Percentiles rank a stretch among this genome's conserved stretches.
These are phyloP conservation scores for Steatornis caripensis DNA, from an alignment of 2,113 vertebrate genomes.

Conservation along the genomic window DNA sequence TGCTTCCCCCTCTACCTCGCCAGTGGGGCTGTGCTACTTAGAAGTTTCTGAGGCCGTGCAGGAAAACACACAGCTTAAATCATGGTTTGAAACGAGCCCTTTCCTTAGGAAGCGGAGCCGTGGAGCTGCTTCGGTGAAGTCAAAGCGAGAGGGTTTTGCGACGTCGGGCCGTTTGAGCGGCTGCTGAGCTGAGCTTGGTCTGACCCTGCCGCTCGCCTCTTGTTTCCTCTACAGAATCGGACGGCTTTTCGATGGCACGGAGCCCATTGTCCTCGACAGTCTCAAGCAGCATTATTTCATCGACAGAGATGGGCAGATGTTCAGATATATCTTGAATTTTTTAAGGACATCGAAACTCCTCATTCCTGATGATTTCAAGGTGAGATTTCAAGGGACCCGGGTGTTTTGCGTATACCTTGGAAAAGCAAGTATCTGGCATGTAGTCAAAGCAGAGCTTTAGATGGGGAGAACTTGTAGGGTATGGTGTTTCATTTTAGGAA, in stretches of 20 bases:
- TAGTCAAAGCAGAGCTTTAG: not conserved
- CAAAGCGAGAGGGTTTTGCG: not conserved
- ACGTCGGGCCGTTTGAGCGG: fast-evolving
- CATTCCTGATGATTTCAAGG: conserved; percentile 99
- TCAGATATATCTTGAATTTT: conserved; percentile 99
- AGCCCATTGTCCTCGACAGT: conserved; percentile 98
- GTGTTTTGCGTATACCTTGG: not conserved
- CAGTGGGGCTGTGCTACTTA: not conserved
- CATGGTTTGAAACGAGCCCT: not conserved
- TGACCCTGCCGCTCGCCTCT: conserved; percentile 18
- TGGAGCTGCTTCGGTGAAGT: not conserved
- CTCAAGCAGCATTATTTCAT: conserved; percentile 99
- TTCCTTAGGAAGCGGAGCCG: not conserved
- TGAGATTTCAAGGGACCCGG: conserved; percentile 72
- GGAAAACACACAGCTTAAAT: not conserved
- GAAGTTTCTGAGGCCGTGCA: not conserved
- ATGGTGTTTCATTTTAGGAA: not conserved
- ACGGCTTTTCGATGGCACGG: conserved; percentile 97
- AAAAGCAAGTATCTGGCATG: not conserved
- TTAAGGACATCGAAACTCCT: conserved; percentile 98
- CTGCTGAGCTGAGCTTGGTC: not conserved
- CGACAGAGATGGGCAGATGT: conserved; percentile 99
- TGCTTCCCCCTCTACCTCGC: not conserved
- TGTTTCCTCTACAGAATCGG: conserved; percentile 85
- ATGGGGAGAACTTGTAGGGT: not conserved